These are phyloP conservation scores for Aleiodes sp. DNA, from an alignment of 1,140 invertebrate species.

Conservation along the genomic window DNA sequence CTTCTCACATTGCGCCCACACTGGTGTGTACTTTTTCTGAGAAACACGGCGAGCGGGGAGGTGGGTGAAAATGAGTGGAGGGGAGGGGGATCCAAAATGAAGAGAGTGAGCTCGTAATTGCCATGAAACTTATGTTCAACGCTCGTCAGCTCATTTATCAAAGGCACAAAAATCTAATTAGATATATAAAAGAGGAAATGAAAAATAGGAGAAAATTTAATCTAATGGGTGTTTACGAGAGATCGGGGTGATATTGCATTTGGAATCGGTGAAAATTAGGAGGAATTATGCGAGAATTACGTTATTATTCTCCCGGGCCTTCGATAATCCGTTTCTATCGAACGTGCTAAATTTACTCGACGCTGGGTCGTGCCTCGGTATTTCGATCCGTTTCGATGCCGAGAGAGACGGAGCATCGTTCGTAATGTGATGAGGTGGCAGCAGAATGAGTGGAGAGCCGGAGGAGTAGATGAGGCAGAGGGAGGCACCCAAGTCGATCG, in stretches of 20 bases:
- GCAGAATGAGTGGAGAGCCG: conserved; percentile 8
- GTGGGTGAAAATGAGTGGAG: background rate
- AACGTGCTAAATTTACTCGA: conserved; percentile 36
- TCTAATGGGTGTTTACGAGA: background rate
- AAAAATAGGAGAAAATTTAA: no score
- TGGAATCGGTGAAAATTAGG: conserved; percentile 21
- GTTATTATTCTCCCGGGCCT: conserved; percentile 25
- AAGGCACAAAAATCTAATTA: background rate
- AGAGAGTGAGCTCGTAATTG: conserved; percentile 48
- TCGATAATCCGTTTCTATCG: conserved; percentile 36
- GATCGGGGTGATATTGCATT: background rate
- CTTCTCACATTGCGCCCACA: conserved; percentile 28
- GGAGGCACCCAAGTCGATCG: conserved; percentile 43
- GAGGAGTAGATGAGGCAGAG: conserved; percentile 15
- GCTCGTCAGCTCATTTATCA: background rate
- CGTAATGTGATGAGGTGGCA: conserved; percentile 13
- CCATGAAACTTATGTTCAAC: conserved; percentile 27
- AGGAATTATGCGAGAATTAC: conserved; percentile 6
- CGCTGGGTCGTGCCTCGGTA: conserved; percentile 18
- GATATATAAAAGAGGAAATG: no score
- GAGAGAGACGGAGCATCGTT: background rate
- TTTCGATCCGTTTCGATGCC: conserved; percentile 31
- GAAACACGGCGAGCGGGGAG: no score
- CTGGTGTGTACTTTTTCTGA: background rate
- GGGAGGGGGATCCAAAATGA: conserved; percentile 38